Conservation (phyloP, 1,140 invertebrate species). For the Sarcophaga bullata region DNA sequence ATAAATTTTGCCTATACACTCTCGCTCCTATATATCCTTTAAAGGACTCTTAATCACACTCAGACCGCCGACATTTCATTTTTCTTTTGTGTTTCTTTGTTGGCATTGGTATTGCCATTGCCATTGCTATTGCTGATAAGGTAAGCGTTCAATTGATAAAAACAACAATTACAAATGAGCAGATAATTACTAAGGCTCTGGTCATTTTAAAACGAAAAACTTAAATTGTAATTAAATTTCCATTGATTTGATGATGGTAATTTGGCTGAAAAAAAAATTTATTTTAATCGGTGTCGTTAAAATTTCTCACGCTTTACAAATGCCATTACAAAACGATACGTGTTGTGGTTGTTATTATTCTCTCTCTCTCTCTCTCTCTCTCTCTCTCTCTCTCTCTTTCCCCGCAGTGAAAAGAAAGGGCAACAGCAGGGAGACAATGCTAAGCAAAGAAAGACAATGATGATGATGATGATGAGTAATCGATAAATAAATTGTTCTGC, state of each 20-base stretch:
- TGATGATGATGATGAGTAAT: slow-evolving; percentile 12
- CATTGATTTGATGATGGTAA: neutral
- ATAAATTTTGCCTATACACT: neutral
- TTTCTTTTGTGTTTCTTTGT: too few species aligned
- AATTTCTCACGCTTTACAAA: neutral
- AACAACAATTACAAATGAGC: neutral
- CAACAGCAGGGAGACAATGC: neutral
- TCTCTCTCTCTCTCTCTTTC: too few species aligned
- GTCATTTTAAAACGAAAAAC: neutral
- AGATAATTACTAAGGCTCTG: neutral
- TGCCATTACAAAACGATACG: too few species aligned
- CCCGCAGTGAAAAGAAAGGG: too few species aligned
- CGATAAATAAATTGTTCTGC: slow-evolving; percentile 28
- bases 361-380: too few species aligned
- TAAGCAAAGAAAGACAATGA: neutral
- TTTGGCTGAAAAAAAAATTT: neutral
- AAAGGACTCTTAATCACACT: neutral
- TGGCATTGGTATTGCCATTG: too few species aligned
- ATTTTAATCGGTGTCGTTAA: neutral
- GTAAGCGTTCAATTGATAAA: neutral
- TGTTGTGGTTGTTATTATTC: neutral
- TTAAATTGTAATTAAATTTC: slow-evolving; percentile 4
- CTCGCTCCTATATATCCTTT: neutral
- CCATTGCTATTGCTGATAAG: too few species aligned
- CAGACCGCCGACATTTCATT: neutral